Evolutionary conservation across 2,113 vertebrate species (phyloP).

Genomic region (Scytalopus superciliaris): DNA sequence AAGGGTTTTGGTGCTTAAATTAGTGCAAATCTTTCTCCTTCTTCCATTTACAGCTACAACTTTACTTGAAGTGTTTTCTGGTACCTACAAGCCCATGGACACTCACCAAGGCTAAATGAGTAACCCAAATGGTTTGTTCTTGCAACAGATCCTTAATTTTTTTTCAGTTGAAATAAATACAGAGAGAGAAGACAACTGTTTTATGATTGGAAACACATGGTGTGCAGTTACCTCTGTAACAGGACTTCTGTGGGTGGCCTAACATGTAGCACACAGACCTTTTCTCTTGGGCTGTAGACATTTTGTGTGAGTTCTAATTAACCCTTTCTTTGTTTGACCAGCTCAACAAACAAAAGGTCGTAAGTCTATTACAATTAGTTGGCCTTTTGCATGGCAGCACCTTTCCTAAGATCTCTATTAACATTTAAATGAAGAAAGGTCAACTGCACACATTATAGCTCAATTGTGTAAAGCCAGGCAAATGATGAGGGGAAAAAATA

Average conservation of each 20-base stretch:
- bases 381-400: not conserved
- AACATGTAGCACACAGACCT: not conserved
- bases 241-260: not conserved
- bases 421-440: conserved; percentile 63
- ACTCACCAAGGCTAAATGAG: not conserved
- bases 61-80: not conserved
- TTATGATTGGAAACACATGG: not conserved
- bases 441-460: not conserved
- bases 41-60: not conserved
- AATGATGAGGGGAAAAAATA: not conserved
- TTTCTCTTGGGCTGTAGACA: not conserved
- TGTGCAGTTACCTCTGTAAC: not conserved
- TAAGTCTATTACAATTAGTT: conserved; percentile 27
- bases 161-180: not conserved
- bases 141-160: not conserved
- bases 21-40: not conserved
- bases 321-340: conserved; percentile 49
- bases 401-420: conserved; percentile 53
- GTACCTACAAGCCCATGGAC: fast-evolving
- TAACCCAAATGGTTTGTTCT: not conserved
- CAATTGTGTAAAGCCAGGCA: not conserved
- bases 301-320: conserved; percentile 40
- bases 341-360: conserved; percentile 37
- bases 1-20: not conserved
- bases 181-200: not conserved